Evolutionary conservation across 2,888 invertebrate genomes (phyloP), one percentile per base, ranked within the genome.

Genomic region (Eristalis tenax): DNA sequence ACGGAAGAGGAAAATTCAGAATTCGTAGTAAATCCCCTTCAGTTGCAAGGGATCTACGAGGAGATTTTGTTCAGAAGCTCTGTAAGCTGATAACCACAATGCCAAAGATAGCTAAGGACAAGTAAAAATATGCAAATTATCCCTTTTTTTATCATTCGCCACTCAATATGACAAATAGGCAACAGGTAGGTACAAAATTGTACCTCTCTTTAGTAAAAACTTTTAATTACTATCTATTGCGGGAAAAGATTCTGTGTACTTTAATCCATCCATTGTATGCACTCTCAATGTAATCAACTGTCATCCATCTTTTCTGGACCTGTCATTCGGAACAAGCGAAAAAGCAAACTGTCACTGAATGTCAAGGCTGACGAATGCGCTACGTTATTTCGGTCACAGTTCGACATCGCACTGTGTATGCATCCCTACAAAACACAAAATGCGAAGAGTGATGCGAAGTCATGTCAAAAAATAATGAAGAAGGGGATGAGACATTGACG

Each of bases 111-210:
- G 15, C 43, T 4, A 13, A 11, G 3, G 43, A 43, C 15, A 8
- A 69, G 43, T 32, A 57, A 22, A 43, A 64, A 64, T 70, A 59
- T 77, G 50, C 13, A 43, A 65, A 68, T 40, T 10, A 40, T 63
- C 28, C 11, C 18, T 15, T 0, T 28, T 26, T 2, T 28, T 4
- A 35, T 10, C 32, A 1, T 10, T 23, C 11, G 10, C 22, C 23
- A 23, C 22, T 8, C 13, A 4, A 13, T 61, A 6, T 10, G 8
- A 32, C 1, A 32, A 10, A 32, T 32, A 8, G n/a, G 61, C 13
- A n/a, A n/a, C n/a, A n/a, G 26, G 38, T 63, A 18, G n/a, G 50
- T 56, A 22, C 28, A 10, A 13, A 56, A 23, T 57, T 35, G 18
- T n/a, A n/a, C 8, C 6, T 22, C 8, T 10, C 11, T 22, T 56